Conservation (phyloP, 23 tunicate species). For the Phallusia fumigata region DNA sequence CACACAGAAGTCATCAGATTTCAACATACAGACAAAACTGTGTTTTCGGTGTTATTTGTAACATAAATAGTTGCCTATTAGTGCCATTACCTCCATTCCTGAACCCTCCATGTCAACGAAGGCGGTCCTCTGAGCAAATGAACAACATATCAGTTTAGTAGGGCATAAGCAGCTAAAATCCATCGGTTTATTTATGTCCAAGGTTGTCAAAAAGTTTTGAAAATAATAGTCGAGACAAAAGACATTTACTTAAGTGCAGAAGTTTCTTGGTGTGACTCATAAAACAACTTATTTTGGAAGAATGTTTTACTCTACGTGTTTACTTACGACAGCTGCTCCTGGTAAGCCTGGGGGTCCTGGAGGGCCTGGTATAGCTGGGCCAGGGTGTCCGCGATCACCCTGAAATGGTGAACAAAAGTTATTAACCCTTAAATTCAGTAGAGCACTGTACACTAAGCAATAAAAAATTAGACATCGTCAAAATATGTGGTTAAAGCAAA, state of each 20-base stretch:
- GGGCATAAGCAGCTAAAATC: background rate
- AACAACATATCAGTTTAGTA: background rate
- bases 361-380: slow-evolving; percentile 13
- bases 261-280: no score
- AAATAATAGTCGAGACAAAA: no score
- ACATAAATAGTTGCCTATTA: background rate
- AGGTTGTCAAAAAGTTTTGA: no score
- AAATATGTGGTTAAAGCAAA: no score
- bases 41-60: background rate
- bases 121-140: background rate
- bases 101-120: slow-evolving; percentile 53
- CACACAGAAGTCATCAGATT: background rate
- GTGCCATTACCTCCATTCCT: slow-evolving; percentile 17
- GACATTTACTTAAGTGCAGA: no score
- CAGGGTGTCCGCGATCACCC: slow-evolving; percentile 29
- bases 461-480: no score
- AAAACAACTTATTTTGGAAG: no score
- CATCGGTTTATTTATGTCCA: no score
- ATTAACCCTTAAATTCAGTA: background rate
- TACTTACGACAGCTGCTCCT: slow-evolving; percentile 16
- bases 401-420: background rate
- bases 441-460: background rate
- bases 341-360: slow-evolving; percentile 29
- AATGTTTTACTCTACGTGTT: no score
- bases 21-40: background rate